These are phyloP conservation scores for Periplaneta americana DNA, from an alignment of 1,140 invertebrate species.

Conservation along the genomic window DNA sequence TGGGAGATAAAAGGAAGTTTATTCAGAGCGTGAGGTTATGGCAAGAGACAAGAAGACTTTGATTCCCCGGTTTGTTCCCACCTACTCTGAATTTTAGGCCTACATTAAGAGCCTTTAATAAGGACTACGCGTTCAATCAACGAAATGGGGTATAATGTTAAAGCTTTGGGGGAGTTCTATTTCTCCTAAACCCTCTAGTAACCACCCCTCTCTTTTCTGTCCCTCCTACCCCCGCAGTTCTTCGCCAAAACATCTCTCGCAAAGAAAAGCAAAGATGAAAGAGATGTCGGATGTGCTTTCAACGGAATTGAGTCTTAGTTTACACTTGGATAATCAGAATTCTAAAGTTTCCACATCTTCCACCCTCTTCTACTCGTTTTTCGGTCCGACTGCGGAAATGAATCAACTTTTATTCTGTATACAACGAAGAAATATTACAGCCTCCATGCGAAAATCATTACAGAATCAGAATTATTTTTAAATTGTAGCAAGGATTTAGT, in stretches of 20 bases:
- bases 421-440: background rate
- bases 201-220: background rate
- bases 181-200: background rate
- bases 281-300: background rate
- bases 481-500: too few relatives aligned
- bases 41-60: too few relatives aligned
- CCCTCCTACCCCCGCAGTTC: background rate
- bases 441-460: background rate
- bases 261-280: background rate
- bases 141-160: background rate
- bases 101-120: too few relatives aligned
- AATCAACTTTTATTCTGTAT: background rate
- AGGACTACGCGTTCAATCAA: background rate
- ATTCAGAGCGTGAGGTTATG: background rate
- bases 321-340: background rate
- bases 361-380: background rate
- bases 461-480: too few relatives aligned
- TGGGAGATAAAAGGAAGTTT: background rate
- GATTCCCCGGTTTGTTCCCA: too few relatives aligned
- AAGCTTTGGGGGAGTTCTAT: background rate
- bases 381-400: background rate
- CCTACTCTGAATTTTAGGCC: too few relatives aligned
- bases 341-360: background rate
- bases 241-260: background rate
- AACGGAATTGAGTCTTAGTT: background rate